phyloP scores from a whole-genome alignment of 2,888 invertebrate genomes.

The Tetragonisca angustula region DNA sequence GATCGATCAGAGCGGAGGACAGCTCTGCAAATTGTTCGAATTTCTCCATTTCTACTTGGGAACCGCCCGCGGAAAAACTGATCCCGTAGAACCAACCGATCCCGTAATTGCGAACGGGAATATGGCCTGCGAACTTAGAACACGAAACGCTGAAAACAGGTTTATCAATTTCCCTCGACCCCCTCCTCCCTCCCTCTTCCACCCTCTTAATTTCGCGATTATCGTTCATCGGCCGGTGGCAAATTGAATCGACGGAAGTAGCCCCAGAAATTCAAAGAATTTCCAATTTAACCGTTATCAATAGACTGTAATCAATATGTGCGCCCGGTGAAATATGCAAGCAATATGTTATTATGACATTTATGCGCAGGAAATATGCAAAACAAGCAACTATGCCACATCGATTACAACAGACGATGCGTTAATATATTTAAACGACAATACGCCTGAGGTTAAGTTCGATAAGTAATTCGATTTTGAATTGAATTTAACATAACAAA shows the following conservation, averaged over 20 bases:
- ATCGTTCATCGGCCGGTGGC: background rate
- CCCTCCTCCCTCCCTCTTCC: no score
- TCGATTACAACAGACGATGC: background rate
- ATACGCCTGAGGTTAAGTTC: background rate
- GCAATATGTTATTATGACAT: background rate
- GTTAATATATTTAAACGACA: background rate
- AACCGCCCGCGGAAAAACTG: slow-evolving; percentile 26
- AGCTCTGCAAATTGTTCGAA: slow-evolving; percentile 34
- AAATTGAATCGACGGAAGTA: slow-evolving; percentile 4
- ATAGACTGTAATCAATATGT: background rate
- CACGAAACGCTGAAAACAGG: background rate
- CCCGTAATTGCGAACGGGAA: background rate
- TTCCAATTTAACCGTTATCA: background rate
- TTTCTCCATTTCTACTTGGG: slow-evolving; percentile 22
- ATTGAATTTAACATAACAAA: no score
- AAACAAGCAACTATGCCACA: background rate
- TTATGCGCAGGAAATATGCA: background rate
- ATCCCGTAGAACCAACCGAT: slow-evolving; percentile 4
- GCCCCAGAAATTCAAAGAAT: background rate
- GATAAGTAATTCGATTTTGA: no score
- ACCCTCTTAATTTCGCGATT: background rate
- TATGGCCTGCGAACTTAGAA: background rate
- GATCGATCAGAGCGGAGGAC: slow-evolving; percentile 33
- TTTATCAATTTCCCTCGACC: background rate
- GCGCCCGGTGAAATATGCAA: background rate